These are phyloP conservation scores for Boloria euphrosyne DNA, from an alignment of 2,888 invertebrate species.

Conservation along the genomic window DNA sequence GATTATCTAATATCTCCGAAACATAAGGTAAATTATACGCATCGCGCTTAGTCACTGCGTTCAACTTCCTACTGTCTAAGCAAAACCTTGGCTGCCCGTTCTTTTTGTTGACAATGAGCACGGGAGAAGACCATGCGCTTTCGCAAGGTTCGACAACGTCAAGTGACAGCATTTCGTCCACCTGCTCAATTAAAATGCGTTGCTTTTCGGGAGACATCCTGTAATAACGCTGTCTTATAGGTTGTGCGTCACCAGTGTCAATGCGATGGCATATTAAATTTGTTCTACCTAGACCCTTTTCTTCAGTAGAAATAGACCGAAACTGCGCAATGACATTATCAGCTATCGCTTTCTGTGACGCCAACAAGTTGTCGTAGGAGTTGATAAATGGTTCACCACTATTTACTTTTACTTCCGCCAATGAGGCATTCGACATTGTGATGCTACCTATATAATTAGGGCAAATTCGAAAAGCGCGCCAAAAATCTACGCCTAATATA, in stretches of 20 bases:
- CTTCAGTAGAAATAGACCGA: constrained; percentile 34
- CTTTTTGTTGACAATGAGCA: constrained; percentile 35
- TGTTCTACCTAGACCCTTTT: constrained; percentile 39
- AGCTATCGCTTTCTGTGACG: constrained; percentile 27
- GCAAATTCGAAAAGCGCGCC: not conserved
- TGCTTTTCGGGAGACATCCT: constrained; percentile 41
- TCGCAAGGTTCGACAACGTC: constrained; percentile 34
- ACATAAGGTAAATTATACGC: constrained; percentile 38
- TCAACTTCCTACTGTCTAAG: constrained; percentile 40
- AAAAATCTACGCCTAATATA: constrained; percentile 6
- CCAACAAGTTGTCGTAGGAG: not conserved
- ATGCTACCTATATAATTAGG: constrained; percentile 5
- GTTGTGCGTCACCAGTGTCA: constrained; percentile 38
- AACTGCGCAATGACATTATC: constrained; percentile 38
- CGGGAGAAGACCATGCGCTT: constrained; percentile 39
- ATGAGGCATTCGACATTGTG: constrained; percentile 20
- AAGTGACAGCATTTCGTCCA: constrained; percentile 39
- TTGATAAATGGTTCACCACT: constrained; percentile 2
- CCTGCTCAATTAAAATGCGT: constrained; percentile 32
- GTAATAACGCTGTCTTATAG: constrained; percentile 40
- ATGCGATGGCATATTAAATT: constrained; percentile 38
- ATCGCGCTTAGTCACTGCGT: constrained; percentile 37
- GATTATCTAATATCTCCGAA: constrained; percentile 45
- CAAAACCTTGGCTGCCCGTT: constrained; percentile 36
- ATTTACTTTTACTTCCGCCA: constrained; percentile 3